Percentiles rank a stretch among this genome's conserved stretches.
Evolutionary conservation across 2,888 invertebrate genomes (phyloP).

Genomic region (Ophion ellenae): DNA sequence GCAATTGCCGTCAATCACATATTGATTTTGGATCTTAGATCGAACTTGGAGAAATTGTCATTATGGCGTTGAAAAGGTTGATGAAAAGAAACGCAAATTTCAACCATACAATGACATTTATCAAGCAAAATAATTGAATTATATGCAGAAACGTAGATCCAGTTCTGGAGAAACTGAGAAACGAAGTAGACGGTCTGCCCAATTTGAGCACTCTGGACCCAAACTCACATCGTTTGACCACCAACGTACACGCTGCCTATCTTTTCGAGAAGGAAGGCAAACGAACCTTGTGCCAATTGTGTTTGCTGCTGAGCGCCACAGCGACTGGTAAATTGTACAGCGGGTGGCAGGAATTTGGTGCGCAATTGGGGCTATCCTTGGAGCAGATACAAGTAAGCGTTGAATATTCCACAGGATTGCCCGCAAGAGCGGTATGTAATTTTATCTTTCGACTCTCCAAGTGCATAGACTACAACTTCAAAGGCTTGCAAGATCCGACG

Average conservation of each 20-base stretch:
- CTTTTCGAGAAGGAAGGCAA: conserved; percentile 76
- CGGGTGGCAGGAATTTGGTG: conserved; percentile 80
- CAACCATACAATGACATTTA: background rate
- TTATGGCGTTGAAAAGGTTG: conserved; percentile 62
- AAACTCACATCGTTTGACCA: conserved; percentile 69
- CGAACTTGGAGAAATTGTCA: background rate
- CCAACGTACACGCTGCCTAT: conserved; percentile 76
- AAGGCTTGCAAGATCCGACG: conserved; percentile 84
- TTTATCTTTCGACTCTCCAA: conserved; percentile 30
- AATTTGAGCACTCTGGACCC: conserved; percentile 72
- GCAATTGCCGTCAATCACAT: background rate
- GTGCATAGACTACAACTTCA: conserved; percentile 85
- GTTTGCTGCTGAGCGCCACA: conserved; percentile 76
- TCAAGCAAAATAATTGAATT: conserved; percentile 11
- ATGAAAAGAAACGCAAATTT: conserved; percentile 3
- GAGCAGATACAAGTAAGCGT: conserved; percentile 78
- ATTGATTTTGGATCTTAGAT: background rate
- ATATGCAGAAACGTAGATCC: conserved; percentile 72
- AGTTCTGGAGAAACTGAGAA: conserved; percentile 75
- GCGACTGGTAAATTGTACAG: conserved; percentile 74
- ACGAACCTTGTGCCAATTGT: conserved; percentile 74
- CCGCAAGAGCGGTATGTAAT: background rate
- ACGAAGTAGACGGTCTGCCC: conserved; percentile 73
- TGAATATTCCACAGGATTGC: conserved; percentile 2
- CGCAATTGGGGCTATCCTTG: conserved; percentile 74